Percentiles rank a stretch among this genome's conserved stretches.
phyloP scores from a whole-genome alignment of 1,140 invertebrate species.

The Episyrphus balteatus region DNA sequence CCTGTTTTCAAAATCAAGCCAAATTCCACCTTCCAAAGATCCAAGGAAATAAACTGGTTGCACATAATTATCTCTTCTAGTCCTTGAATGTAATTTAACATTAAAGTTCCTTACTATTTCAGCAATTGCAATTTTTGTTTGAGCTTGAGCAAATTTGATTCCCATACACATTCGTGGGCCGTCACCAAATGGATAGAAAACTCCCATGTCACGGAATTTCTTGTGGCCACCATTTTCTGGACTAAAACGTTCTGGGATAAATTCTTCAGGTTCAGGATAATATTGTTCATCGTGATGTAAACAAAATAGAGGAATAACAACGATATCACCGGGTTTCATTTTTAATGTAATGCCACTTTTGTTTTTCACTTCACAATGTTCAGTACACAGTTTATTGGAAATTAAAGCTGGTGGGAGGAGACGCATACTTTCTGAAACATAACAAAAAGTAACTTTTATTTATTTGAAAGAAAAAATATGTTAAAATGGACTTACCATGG shows the following conservation, averaged over 20 bases:
- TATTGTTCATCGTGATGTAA: constrained; percentile 54
- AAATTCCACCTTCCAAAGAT: constrained; percentile 26
- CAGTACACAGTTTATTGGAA: constrained; percentile 38
- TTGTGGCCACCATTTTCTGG: constrained; percentile 38
- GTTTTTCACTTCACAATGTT: constrained; percentile 29
- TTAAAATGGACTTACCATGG: constrained; percentile 16
- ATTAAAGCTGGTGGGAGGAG: constrained; percentile 43
- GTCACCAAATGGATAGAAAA: constrained; percentile 54
- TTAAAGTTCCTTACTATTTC: constrained; percentile 21
- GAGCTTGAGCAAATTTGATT: constrained; percentile 17
- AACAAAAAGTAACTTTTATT: not conserved
- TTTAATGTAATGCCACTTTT: constrained; percentile 18
- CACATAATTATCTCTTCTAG: constrained; percentile 14
- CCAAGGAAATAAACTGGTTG: constrained; percentile 25
- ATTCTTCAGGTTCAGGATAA: constrained; percentile 53
- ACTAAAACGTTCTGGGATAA: constrained; percentile 50
- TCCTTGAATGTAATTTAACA: constrained; percentile 17
- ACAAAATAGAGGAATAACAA: constrained; percentile 46
- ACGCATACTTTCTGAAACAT: constrained; percentile 38
- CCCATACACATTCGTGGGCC: constrained; percentile 54
- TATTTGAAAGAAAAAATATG: constrained; percentile 1
- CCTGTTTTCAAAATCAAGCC: constrained; percentile 28
- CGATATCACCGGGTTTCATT: constrained; percentile 36
- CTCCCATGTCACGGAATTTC: constrained; percentile 30
- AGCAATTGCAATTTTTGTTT: constrained; percentile 26